These are phyloP conservation scores for Zeugodacus cucurbitae DNA, from an alignment of 1,140 invertebrate species.

Conservation along the genomic window DNA sequence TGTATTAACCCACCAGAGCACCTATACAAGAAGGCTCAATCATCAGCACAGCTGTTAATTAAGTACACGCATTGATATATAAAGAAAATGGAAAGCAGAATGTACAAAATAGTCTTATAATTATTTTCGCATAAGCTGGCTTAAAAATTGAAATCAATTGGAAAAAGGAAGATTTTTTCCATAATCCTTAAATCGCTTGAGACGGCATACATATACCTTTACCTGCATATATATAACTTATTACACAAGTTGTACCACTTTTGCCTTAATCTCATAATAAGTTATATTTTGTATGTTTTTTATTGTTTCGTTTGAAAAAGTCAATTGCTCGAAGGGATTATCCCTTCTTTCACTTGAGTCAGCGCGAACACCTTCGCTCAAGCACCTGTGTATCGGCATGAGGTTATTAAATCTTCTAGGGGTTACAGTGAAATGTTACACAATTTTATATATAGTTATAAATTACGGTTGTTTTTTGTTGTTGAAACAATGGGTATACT, in stretches of 20 bases:
- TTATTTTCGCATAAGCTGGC: background rate
- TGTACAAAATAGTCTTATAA: background rate
- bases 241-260: background rate
- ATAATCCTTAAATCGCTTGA: background rate
- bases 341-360: background rate
- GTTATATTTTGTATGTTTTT: background rate
- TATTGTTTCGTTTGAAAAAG: background rate
- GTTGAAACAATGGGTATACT: too few species aligned
- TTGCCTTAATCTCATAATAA: background rate
- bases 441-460: background rate
- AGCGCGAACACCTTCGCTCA: background rate
- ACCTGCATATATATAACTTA: background rate
- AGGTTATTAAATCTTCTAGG: too few species aligned
- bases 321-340: background rate
- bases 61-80: background rate
- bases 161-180: background rate
- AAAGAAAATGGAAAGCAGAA: background rate
- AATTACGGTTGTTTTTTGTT: too few species aligned
- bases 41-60: background rate
- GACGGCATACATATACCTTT: background rate
- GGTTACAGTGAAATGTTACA: background rate
- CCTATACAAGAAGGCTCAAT: background rate
- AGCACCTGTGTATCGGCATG: background rate
- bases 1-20: background rate
- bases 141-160: background rate